Base-by-base conservation (phyloP, 2,888 invertebrate species). In the Scaptomyza tumidula region DNA sequence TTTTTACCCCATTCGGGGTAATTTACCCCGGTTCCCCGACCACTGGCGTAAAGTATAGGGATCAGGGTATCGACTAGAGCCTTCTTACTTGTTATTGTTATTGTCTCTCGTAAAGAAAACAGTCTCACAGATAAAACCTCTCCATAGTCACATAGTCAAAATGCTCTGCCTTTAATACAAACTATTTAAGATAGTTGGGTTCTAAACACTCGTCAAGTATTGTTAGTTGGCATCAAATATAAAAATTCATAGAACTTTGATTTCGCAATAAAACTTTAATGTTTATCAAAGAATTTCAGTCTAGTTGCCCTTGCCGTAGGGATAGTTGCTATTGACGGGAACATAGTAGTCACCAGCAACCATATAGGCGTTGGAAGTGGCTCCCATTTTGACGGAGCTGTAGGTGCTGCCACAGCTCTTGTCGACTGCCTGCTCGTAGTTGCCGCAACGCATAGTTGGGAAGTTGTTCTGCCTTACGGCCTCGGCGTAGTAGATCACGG, bases 401-500 rank as follows among this genome's bases (percentile, higher is more conserved):
- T 87, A 90, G 14, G 86, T 54, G 54, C 55, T 73, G 37, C 89
- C 89, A 37, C 91, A 91, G 3, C 7, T 37, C 29, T 84, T 82
- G 37, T 41, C 11, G 1, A 89, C 76, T 1, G 90, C 90, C 91
- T 94, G 13, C 39, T 79, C 68, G 60, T 88, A 89, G 60, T 71
- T 39, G 2, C 68, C 45, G 54, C 91, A 91, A 5, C 63, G 59
- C 43, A 86, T 71, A 44, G 86, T 81, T 16, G 78, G 75, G 74
- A 91, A 91, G 59, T 80, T 73, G 69, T 90, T 64, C 14, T 54
- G 33, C 9, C 29, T 29, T 4, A 93, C 84, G 2, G 93, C 92
- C 85, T 93, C 93, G 0, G 92, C 92, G 61, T 91, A 93, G 73
- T 92, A 93, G 49, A 75, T 60, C 50, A 91, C 91, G 0, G 93